Conservation (phyloP, 2,888 invertebrate genomes). For the Peribatodes rhomboidaria region DNA sequence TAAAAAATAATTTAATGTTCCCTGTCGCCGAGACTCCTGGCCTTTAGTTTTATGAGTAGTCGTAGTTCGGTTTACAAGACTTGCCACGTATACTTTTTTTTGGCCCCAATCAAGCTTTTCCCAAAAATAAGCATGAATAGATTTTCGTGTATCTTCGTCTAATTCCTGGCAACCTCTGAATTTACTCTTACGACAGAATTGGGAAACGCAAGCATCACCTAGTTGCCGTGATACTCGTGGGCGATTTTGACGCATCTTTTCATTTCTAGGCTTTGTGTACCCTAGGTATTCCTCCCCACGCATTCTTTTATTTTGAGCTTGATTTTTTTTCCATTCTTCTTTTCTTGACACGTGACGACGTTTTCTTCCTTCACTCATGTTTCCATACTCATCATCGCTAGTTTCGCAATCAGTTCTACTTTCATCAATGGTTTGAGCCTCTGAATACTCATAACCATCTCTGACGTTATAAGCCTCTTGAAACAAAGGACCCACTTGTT, state of each 20-base stretch:
- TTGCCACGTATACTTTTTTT: constrained; percentile 7
- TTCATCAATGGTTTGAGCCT: constrained; percentile 9
- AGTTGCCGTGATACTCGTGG: constrained; percentile 6
- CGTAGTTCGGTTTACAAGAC: constrained; percentile 6
- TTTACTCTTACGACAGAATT: constrained; percentile 6
- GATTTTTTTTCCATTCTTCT: constrained; percentile 5
- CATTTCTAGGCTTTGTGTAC: constrained; percentile 4
- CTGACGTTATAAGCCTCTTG: too few relatives aligned
- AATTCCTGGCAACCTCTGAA: constrained; percentile 8
- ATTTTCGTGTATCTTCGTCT: constrained; percentile 5
- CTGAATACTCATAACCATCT: neutral
- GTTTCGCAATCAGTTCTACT: constrained; percentile 7
- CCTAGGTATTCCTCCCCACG: constrained; percentile 1
- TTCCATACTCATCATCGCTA: constrained; percentile 13
- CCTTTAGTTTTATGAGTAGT: constrained; percentile 6
- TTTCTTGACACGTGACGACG: constrained; percentile 6
- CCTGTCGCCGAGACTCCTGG: constrained; percentile 5
- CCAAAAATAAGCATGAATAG: constrained; percentile 5
- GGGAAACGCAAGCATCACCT: constrained; percentile 7
- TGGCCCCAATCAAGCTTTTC: constrained; percentile 5
- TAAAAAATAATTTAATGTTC: constrained; percentile 7
- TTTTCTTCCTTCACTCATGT: constrained; percentile 32
- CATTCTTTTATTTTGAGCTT: neutral
- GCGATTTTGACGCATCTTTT: constrained; percentile 6
- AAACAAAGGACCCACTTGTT: too few relatives aligned